Evolutionary conservation across 2,113 vertebrate species (phyloP).

Genomic region (Pica pica): DNA sequence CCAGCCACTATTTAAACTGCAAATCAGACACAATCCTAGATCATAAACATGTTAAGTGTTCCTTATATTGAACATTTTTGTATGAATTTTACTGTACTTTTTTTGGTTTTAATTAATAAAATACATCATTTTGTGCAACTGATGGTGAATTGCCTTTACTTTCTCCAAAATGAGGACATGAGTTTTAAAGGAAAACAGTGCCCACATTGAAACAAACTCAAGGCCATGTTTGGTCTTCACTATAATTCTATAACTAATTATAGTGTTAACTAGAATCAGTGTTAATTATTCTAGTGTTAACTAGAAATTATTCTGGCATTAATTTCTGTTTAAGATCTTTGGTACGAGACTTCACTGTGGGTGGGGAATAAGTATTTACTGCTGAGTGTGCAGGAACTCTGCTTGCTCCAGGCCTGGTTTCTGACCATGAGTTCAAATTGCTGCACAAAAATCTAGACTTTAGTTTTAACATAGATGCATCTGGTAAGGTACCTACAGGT

Average conservation of each 20-base stretch:
- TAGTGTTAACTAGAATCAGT: background rate
- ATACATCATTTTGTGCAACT: background rate
- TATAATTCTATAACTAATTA: background rate
- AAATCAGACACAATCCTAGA: background rate
- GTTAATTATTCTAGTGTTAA: background rate
- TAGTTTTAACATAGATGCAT: background rate
- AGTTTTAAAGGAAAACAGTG: background rate
- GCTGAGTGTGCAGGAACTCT: background rate
- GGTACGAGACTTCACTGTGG: background rate
- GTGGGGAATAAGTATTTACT: background rate
- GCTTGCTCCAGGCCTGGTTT: background rate
- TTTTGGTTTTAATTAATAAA: conserved; percentile 15
- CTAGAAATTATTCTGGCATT: background rate
- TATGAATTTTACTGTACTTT: background rate
- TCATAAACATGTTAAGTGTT: background rate
- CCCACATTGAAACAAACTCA: background rate
- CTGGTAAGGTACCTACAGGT: background rate
- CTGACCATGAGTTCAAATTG: background rate
- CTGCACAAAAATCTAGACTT: background rate
- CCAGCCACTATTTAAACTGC: background rate
- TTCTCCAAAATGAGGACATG: background rate
- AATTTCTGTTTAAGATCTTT: background rate
- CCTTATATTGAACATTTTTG: background rate
- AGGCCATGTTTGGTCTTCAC: background rate
- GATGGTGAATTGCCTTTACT: background rate